Evolutionary conservation across 2,113 vertebrate genomes (phyloP).

Genomic region (Corythornis vintsioides): DNA sequence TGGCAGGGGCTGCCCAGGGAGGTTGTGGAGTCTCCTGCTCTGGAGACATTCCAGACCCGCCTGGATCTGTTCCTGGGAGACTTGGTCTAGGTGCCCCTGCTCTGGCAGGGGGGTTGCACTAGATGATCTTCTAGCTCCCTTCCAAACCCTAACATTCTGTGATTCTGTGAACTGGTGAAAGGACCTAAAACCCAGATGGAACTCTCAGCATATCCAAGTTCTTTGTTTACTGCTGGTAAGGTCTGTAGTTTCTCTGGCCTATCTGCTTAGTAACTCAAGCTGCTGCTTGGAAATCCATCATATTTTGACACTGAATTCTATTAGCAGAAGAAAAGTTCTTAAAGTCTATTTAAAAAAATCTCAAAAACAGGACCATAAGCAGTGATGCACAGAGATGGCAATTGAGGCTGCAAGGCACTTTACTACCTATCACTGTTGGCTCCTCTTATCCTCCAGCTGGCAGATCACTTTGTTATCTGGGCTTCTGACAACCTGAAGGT

Average conservation of each 20-base stretch:
- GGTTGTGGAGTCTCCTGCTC: too few species aligned
- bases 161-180: not conserved
- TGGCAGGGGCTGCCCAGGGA: too few species aligned
- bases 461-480: not conserved
- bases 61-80: too few species aligned
- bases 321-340: not conserved
- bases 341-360: not conserved
- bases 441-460: not conserved
- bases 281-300: not conserved
- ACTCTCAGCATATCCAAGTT: not conserved
- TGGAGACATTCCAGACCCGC: too few species aligned
- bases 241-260: not conserved
- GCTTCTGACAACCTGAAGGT: not conserved
- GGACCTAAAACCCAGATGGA: not conserved
- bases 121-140: too few species aligned
- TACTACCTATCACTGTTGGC: not conserved
- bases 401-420: not conserved
- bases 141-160: too few species aligned
- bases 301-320: not conserved
- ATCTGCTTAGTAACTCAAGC: not conserved
- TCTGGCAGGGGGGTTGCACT: too few species aligned
- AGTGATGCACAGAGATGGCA: accelerated
- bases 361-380: not conserved
- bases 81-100: too few species aligned
- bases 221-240: not conserved